Percentiles rank a stretch among this genome's conserved stretches.
Evolutionary conservation across 2,888 invertebrate genomes (phyloP).

Genomic region (Villa cingulata): DNA sequence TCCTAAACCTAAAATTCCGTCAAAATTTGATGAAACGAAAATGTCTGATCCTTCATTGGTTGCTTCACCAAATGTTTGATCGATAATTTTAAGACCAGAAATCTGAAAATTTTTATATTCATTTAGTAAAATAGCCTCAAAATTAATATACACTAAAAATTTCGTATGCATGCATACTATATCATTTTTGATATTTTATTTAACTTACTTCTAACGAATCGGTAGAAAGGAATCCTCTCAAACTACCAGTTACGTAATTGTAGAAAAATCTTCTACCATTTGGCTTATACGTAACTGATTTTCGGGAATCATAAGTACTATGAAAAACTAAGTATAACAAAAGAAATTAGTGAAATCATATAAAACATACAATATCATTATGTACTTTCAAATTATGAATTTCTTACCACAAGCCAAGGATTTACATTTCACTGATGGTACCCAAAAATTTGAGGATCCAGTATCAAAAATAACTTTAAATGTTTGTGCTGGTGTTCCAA

Average conservation of each 20-base stretch:
- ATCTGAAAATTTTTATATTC: too few relatives aligned
- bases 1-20: constrained; percentile 93
- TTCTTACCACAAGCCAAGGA: constrained; percentile 70
- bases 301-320: constrained; percentile 83
- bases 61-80: constrained; percentile 89
- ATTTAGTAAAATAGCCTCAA: background rate
- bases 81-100: constrained; percentile 58
- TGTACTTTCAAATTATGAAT: constrained; percentile 69
- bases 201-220: constrained; percentile 69
- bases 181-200: background rate
- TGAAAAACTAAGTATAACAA: constrained; percentile 56
- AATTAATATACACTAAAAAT: background rate
- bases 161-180: too few relatives aligned
- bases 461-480: constrained; percentile 98
- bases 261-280: constrained; percentile 91
- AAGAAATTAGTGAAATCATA: background rate
- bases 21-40: constrained; percentile 98
- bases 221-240: constrained; percentile 88
- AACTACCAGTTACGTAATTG: constrained; percentile 89
- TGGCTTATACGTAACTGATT: constrained; percentile 64
- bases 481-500: constrained; percentile 83
- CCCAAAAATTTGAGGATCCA: constrained; percentile 97
- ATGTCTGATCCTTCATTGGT: constrained; percentile 69
- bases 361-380: background rate
- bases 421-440: constrained; percentile 88